These are phyloP conservation scores for Strigops habroptila DNA, from an alignment of 2,113 vertebrate genomes.

Conservation along the genomic window DNA sequence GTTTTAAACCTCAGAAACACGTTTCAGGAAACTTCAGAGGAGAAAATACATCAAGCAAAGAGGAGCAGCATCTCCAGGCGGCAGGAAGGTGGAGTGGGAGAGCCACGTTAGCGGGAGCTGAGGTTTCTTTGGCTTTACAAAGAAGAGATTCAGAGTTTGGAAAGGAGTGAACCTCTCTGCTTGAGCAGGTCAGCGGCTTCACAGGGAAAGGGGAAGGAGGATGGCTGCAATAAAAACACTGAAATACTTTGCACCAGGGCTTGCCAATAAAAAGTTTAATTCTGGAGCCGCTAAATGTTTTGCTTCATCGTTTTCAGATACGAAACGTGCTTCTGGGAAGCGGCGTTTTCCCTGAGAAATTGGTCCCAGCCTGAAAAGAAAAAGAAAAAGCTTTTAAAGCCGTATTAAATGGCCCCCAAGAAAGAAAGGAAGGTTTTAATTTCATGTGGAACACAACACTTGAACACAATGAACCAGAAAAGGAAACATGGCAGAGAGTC, in stretches of 20 bases:
- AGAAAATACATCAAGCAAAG: fast-evolving
- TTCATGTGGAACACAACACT: background rate
- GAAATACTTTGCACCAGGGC: background rate
- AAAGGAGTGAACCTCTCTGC: background rate
- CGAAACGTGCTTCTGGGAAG: background rate
- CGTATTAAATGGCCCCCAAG: background rate
- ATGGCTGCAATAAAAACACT: background rate
- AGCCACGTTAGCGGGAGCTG: background rate
- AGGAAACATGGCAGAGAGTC: background rate
- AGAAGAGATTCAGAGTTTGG: background rate
- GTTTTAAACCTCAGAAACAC: background rate
- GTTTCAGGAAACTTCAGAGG: background rate
- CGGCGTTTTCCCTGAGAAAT: background rate
- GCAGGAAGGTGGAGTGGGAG: slow-evolving; percentile 59
- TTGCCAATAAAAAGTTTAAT: background rate
- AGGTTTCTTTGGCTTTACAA: background rate
- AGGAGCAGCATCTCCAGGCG: background rate
- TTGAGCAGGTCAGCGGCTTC: background rate
- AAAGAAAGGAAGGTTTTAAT: slow-evolving; percentile 19
- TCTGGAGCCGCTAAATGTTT: background rate
- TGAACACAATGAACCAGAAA: background rate
- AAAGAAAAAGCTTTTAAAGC: background rate
- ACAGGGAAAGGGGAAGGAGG: background rate
- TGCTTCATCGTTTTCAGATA: background rate
- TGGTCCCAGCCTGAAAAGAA: background rate